These are phyloP conservation scores for Ichneumoninae sp. DNA, from an alignment of 2,888 invertebrate genomes.

Conservation along the genomic window DNA sequence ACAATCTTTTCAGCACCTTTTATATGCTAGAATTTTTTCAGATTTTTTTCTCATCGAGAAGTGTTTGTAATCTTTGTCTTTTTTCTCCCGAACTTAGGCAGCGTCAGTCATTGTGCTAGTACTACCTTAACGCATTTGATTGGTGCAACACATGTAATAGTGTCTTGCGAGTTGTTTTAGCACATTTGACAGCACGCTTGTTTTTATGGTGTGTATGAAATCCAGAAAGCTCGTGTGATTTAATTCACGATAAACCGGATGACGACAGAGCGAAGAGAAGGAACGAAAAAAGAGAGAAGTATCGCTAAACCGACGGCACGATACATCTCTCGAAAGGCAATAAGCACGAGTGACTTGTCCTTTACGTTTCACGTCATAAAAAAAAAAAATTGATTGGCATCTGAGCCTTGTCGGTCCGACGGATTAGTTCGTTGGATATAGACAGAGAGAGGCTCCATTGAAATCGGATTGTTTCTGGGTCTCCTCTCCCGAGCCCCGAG, in stretches of 20 bases:
- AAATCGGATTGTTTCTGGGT: conserved; percentile 47
- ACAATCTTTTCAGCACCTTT: no score
- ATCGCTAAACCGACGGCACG: background rate
- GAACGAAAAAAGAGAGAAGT: background rate
- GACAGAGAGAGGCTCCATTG: conserved; percentile 17
- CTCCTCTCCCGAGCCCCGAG: conserved; percentile 3
- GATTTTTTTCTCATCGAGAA: no score
- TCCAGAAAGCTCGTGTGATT: background rate
- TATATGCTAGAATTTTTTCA: no score
- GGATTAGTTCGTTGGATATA: conserved; percentile 33
- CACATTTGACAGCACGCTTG: no score
- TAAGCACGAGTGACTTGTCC: conserved; percentile 5
- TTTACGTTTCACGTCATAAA: background rate
- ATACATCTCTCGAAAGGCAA: background rate
- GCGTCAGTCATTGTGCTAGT: no score
- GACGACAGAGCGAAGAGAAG: background rate
- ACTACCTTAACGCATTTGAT: no score
- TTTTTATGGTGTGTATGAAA: background rate
- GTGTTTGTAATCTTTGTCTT: no score
- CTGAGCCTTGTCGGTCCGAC: conserved; percentile 20
- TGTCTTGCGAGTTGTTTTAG: no score
- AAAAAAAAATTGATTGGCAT: conserved; percentile 50
- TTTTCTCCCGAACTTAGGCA: no score
- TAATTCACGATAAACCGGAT: background rate
- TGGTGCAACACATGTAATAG: no score